Evolutionary conservation across 2,113 vertebrate genomes (phyloP).

Genomic region (Dromaius novaehollandiae): DNA sequence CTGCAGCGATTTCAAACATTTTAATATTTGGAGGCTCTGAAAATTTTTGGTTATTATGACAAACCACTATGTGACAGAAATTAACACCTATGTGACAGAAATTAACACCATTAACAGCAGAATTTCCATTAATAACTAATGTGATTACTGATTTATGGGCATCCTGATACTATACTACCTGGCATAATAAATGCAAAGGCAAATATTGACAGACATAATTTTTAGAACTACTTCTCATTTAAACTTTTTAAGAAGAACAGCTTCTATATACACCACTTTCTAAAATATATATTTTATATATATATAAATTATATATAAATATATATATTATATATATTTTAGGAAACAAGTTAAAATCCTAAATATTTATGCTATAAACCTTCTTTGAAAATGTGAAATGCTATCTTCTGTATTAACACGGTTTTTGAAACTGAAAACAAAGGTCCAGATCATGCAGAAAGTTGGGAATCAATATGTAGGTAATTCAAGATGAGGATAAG

Average conservation of each 20-base stretch:
- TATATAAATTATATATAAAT: no score
- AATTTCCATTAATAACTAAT: constrained; percentile 50
- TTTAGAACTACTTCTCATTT: constrained; percentile 18
- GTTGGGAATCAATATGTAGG: neutral
- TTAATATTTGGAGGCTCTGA: constrained; percentile 50
- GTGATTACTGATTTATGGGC: constrained; percentile 29
- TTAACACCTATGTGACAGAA: constrained; percentile 50
- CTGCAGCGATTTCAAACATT: constrained; percentile 52
- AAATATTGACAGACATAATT: neutral
- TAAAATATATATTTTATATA: neutral
- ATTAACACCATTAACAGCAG: constrained; percentile 51
- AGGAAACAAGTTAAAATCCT: neutral
- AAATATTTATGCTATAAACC: neutral
- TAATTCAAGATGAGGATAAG: neutral
- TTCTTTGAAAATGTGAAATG: neutral
- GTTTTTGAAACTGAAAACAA: neutral
- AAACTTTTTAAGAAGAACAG: constrained; percentile 51
- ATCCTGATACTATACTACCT: neutral
- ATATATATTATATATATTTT: no score
- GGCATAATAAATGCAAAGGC: neutral
- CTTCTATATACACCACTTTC: constrained; percentile 2
- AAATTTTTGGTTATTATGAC: constrained; percentile 53
- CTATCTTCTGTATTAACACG: neutral
- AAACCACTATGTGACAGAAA: constrained; percentile 58
- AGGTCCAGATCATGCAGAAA: neutral